These are phyloP conservation scores for Littorina saxatilis DNA, from an alignment of 1,140 invertebrate species.

Conservation along the genomic window DNA sequence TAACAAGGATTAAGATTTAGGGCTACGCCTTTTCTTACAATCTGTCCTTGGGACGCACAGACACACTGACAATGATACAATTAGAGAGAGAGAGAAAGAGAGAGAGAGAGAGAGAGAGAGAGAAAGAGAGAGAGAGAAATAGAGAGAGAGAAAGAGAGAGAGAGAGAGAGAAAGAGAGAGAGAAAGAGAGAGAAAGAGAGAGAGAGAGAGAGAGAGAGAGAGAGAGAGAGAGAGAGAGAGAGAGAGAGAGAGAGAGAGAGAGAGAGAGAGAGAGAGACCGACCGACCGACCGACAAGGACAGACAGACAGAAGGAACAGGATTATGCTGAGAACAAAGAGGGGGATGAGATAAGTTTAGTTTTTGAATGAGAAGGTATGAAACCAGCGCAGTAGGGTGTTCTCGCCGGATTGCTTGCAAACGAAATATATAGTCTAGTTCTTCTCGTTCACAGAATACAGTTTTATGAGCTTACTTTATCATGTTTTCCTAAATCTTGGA, in stretches of 20 bases:
- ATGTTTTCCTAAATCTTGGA: too few species aligned
- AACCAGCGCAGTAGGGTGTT: not conserved
- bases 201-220: not conserved
- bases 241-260: not conserved
- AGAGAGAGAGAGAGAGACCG: not conserved
- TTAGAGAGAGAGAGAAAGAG: too few species aligned
- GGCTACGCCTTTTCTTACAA: too few species aligned
- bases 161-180: constrained; percentile 18
- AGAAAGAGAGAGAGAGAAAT: not conserved
- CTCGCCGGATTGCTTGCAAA: not conserved
- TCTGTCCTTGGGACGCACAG: too few species aligned
- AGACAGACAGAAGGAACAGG: not conserved
- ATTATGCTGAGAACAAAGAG: not conserved
- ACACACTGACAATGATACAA: too few species aligned
- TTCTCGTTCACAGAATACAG: too few species aligned
- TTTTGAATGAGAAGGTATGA: not conserved
- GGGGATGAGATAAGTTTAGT: not conserved
- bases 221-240: not conserved
- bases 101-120: not conserved
- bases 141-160: not conserved
- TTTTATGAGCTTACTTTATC: too few species aligned
- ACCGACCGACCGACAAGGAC: not conserved
- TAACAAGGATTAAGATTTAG: too few species aligned
- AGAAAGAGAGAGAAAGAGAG: not conserved
- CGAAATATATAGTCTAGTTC: not conserved